A percentile compares a stretch with the other conserved stretches of the same genome.
These are phyloP conservation scores for Formicarius rufipectus DNA, from an alignment of 2,113 vertebrate genomes.

Conservation along the genomic window DNA sequence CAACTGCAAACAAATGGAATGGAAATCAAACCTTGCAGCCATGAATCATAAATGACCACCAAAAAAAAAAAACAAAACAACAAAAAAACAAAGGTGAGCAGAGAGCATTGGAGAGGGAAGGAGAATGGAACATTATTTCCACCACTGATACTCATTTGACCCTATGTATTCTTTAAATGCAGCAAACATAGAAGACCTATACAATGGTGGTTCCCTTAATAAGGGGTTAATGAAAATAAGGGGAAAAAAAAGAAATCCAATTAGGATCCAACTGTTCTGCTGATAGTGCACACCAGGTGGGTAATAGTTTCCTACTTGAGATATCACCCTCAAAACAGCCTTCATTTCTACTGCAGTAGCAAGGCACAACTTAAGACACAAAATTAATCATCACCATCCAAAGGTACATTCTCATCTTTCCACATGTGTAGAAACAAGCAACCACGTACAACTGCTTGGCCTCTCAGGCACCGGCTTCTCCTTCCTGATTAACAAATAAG, in stretches of 20 bases:
- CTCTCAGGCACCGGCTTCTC: background rate
- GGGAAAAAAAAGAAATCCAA: constrained; percentile 40
- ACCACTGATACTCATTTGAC: background rate
- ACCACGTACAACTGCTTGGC: background rate
- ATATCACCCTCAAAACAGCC: background rate
- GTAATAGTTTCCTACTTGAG: constrained; percentile 43
- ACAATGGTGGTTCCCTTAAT: background rate
- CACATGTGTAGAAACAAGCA: background rate
- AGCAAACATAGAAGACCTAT: background rate
- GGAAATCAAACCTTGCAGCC: background rate
- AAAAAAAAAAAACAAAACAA: too few species aligned
- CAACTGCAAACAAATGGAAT: background rate
- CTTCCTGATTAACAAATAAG: background rate
- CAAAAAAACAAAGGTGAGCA: too few species aligned
- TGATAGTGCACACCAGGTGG: constrained; percentile 59
- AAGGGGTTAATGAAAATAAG: constrained; percentile 44
- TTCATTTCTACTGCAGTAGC: background rate
- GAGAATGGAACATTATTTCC: background rate
- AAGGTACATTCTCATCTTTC: constrained; percentile 3
- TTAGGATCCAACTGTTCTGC: constrained; percentile 61
- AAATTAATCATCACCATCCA: background rate
- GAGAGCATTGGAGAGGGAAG: background rate
- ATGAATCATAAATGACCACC: background rate
- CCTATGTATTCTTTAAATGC: background rate
- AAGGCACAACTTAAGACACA: constrained; percentile 2